These are phyloP conservation scores for Prosopocoilus inquinatus DNA, from an alignment of 2,888 invertebrate genomes.

Conservation along the genomic window DNA sequence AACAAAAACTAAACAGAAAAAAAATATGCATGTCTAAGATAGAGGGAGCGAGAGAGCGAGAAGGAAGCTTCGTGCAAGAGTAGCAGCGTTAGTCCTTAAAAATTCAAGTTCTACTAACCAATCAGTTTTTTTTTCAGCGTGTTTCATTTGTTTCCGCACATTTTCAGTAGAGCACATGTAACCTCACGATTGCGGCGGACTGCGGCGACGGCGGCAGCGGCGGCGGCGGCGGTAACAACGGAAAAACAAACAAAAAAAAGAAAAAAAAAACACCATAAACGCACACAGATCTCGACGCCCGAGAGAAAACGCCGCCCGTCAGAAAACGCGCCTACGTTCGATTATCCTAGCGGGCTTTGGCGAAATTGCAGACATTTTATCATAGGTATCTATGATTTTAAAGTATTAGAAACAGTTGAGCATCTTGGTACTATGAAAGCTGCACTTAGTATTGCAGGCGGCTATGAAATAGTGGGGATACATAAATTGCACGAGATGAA, in stretches of 20 bases:
- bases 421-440: slow-evolving; percentile 44
- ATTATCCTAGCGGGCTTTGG: slow-evolving; percentile 8
- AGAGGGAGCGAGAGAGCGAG: neutral
- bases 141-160: slow-evolving; percentile 23
- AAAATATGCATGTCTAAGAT: neutral
- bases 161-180: slow-evolving; percentile 25
- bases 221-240: too few relatives aligned
- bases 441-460: slow-evolving; percentile 34
- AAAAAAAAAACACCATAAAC: neutral
- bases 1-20: neutral
- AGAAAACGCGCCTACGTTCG: slow-evolving; percentile 7
- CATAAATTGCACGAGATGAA: slow-evolving; percentile 19
- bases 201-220: too few relatives aligned
- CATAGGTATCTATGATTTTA: slow-evolving; percentile 45
- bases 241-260: too few relatives aligned
- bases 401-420: slow-evolving; percentile 46
- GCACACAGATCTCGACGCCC: slow-evolving; percentile 1
- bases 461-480: slow-evolving; percentile 30
- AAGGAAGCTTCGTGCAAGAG: neutral
- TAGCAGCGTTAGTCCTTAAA: neutral
- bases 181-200: slow-evolving; percentile 12
- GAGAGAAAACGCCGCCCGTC: slow-evolving; percentile 2
- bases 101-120: slow-evolving; percentile 18
- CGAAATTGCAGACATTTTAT: slow-evolving; percentile 19
- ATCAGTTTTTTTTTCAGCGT: slow-evolving; percentile 18